phyloP scores from a whole-genome alignment of 2,797 vertebrate species.

The Staurois parvus region DNA sequence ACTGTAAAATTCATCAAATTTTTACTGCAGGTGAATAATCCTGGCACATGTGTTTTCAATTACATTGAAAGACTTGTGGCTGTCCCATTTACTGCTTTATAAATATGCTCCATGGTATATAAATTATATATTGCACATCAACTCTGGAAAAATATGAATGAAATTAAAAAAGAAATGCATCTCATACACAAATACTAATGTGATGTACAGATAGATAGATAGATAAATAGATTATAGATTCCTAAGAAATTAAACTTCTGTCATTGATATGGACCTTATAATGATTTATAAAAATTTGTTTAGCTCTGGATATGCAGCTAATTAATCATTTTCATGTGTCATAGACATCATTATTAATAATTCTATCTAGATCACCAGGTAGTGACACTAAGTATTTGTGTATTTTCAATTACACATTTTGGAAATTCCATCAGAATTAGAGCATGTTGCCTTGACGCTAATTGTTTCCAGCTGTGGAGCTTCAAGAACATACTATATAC shows the following conservation, averaged over 20 bases:
- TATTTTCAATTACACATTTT: neutral
- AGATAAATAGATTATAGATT: too few species aligned
- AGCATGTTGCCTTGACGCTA: slow-evolving; percentile 14
- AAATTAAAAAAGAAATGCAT: too few species aligned
- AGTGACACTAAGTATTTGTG: neutral
- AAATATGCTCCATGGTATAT: too few species aligned
- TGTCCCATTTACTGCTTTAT: too few species aligned
- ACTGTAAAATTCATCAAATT: too few species aligned
- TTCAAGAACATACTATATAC: slow-evolving; percentile 4
- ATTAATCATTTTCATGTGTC: slow-evolving; percentile 14
- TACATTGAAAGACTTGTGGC: too few species aligned
- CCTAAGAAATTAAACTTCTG: neutral
- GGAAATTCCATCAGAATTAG: neutral
- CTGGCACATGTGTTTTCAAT: too few species aligned
- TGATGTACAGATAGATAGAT: too few species aligned
- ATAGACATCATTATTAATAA: slow-evolving; percentile 1
- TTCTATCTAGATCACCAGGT: neutral
- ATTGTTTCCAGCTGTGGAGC: slow-evolving; percentile 35
- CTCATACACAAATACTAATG: too few species aligned
- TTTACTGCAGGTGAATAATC: too few species aligned
- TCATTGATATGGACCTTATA: neutral
- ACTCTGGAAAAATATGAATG: too few species aligned
- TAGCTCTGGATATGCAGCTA: neutral
- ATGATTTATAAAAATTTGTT: neutral
- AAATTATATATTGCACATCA: too few species aligned